phyloP scores from a whole-genome alignment of 2,888 invertebrate species.

The Callyntrura guangdongensis region DNA sequence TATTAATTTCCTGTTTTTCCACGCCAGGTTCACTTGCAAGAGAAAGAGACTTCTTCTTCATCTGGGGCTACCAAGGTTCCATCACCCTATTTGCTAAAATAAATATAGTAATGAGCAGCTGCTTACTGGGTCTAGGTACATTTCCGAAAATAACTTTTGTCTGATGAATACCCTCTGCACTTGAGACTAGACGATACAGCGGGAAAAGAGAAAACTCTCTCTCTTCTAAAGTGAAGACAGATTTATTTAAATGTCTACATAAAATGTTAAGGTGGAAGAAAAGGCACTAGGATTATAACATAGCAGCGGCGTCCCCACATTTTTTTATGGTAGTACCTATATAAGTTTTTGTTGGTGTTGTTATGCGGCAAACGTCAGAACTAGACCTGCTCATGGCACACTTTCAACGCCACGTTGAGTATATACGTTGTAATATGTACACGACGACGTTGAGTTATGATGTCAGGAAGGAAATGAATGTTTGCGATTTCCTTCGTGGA shows the following conservation, averaged over 20 bases:
- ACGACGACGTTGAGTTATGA: conserved; percentile 70
- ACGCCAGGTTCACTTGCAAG: not conserved
- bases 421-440: conserved; percentile 20
- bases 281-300: no score
- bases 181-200: not conserved
- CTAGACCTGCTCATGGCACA: not conserved
- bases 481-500: conserved; percentile 68
- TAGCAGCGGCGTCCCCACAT: not conserved
- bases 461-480: conserved; percentile 72
- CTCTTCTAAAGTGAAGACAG: conserved; percentile 11
- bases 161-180: not conserved
- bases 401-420: not conserved
- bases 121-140: not conserved
- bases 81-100: no score
- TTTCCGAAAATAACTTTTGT: not conserved
- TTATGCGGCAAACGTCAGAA: not conserved
- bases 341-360: not conserved
- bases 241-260: conserved; percentile 47
- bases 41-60: no score
- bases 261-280: not conserved
- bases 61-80: not conserved
- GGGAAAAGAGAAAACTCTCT: not conserved
- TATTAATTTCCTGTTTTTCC: conserved; percentile 55
- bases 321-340: not conserved
- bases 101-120: not conserved